phyloP scores from a whole-genome alignment of 1,140 invertebrate species.

The Dryas iulia region DNA sequence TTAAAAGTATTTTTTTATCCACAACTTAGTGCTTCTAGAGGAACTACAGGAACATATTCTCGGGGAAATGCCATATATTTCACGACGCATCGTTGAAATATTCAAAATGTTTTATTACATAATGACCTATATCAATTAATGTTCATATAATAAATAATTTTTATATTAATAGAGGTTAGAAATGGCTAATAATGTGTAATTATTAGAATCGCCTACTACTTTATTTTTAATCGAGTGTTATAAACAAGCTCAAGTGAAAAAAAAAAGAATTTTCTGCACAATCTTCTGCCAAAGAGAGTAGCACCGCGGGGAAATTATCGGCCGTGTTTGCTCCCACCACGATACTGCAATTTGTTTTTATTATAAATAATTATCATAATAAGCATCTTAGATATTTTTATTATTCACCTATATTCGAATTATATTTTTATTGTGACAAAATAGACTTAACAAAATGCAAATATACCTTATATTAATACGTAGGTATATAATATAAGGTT shows the following conservation, averaged over 20 bases:
- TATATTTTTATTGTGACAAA: neutral
- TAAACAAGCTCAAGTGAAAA: neutral
- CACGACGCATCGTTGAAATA: no score
- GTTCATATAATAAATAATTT: no score
- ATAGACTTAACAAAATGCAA: neutral
- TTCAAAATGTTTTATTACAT: no score
- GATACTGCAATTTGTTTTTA: neutral
- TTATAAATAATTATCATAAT: constrained; percentile 2
- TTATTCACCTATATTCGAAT: neutral
- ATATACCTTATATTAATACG: no score
- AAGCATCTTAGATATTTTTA: neutral
- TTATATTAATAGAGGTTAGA: no score
- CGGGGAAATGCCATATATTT: no score
- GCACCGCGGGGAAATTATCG: constrained; percentile 2
- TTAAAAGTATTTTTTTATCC: no score
- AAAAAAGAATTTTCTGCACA: neutral
- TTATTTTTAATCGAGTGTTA: neutral
- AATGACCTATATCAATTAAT: no score
- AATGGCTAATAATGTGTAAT: no score
- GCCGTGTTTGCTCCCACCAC: neutral
- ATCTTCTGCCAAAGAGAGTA: neutral
- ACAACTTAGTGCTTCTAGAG: no score
- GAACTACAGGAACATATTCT: no score
- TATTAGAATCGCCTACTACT: neutral
- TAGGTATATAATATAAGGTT: neutral